Base-by-base conservation (phyloP, 2,888 invertebrate genomes). In the Oscheius sp. region DNA sequence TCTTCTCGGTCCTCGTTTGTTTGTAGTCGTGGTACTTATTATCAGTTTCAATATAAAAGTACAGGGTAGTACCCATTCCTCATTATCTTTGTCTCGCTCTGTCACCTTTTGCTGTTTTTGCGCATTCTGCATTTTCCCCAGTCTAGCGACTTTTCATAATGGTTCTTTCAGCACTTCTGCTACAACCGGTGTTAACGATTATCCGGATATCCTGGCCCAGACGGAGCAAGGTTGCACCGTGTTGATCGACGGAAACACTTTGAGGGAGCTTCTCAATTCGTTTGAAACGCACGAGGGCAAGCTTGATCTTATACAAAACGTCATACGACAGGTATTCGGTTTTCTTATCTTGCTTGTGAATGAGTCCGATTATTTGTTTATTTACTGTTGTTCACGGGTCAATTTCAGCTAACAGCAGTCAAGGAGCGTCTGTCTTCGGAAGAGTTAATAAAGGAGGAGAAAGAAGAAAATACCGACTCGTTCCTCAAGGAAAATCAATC, bases 151-250 rank as follows among this genome's bases (percentile, higher is more conserved):
- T 60, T 60, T 7, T 32, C 58, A 33, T 58, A n/a, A 35, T 42
- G 37, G 37, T 10, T 48, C 33, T 68, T 86, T 78, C 80, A 87
- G 86, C 76, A 87, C 85, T 51, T 85, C 84, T 13, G 82, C 82
- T 3, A 80, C 84, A 42, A 80, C 82, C 11, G 79, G 79, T 9
- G 70, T 80, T 9, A 76, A 77, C 60, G 86, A 86, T 62, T 83
- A 82, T 73, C 87, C 87, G 10, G 87, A 87, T 76, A 85, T 87
- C 60, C 79, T 87, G 11, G 87, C 87, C 29, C 87, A 87, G 74
- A 86, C 85, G n/a, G 85, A 86, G 68, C 80, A 84, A 73, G 84
- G 84, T 55, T 87, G 86, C 66, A 80, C 85, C 42, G 86, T 87
- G 33, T 74, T 87, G 63, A 87, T 87, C 53, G 87, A 87, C 80